Evolutionary conservation across 2,888 invertebrate species (phyloP), one percentile per base, ranked within the genome.

Genomic region (Microplitis manilae): DNA sequence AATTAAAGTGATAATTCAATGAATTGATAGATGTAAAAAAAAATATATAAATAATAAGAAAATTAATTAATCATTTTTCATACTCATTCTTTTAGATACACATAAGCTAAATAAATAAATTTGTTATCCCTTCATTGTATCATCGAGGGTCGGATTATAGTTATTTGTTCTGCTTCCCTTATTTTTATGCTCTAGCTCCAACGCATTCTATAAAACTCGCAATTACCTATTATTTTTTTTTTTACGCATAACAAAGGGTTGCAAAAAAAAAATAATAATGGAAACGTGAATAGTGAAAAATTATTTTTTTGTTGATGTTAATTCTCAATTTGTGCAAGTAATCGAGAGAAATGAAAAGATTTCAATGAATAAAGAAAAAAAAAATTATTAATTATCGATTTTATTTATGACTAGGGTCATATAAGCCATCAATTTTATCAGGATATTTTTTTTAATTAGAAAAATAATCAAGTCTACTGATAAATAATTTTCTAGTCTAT

Each of bases 11-110:
- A 60, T 38, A 39, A 50, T 59, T 38, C 17, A 70, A 68, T 68
- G 7, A 64, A 30, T 70, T 30, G 61, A 41, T 68, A 68, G 68
- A 75, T 61, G 5, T 17, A 72, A n/a, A 9, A 72, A 59, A 68
- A 68, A 20, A 20, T 62, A 17, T 7, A 62, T 62, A 62, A 62
- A 62, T 62, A 20, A 62, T 62, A 62, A 15, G 7, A 6, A 15
- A 61, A 17, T 6, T 39, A 65, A 59, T 50, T 4, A 62, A 64
- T 65, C 13, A 41, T 38, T 72, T 41, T 17, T 17, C 5, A 6
- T 39, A 59, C 20, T 62, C 20, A 62, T 17, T 20, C 15, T 17
- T 8, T 20, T 62, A 62, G 15, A 17, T 62, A 62, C 20, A 62
- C n/a, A 15, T 20, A 62, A 62, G 17, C 17, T 62, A 62, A 62